phyloP scores from a whole-genome alignment of 2,113 vertebrate species.

The Antidorcas marsupialis region DNA sequence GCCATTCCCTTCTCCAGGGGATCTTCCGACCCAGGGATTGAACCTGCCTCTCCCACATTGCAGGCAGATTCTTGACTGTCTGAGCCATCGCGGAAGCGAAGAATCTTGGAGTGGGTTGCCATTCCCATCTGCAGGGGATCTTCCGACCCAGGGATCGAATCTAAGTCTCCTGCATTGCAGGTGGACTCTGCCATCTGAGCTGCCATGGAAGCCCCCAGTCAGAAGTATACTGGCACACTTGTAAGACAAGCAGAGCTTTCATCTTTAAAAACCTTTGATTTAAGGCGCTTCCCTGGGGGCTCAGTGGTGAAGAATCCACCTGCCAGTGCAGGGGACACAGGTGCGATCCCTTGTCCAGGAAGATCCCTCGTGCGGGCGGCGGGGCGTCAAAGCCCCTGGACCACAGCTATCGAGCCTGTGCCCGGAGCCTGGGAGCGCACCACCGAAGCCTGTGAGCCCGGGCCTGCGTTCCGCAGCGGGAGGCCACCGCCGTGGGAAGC shows the following conservation, averaged over 20 bases:
- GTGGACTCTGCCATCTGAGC: not conserved
- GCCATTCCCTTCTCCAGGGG: not conserved
- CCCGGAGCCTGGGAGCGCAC: not conserved
- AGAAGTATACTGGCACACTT: not conserved
- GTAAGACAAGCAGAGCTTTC: not conserved
- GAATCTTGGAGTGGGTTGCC: not conserved
- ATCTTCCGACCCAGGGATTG: not conserved
- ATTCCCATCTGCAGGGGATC: not conserved
- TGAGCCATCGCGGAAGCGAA: not conserved
- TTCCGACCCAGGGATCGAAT: not conserved
- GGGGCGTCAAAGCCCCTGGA: not conserved
- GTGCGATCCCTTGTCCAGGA: not conserved
- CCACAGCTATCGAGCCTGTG: rapidly evolving
- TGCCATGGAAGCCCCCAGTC: not conserved
- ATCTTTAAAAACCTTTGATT: not conserved
- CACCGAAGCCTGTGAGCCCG: not conserved
- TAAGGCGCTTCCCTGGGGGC: not conserved
- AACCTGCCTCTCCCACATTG: not conserved
- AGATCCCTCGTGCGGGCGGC: rapidly evolving
- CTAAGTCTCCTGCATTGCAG: not conserved
- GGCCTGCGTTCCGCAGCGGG: not conserved
- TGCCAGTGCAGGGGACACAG: not conserved
- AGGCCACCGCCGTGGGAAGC: not conserved
- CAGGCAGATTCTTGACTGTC: not conserved
- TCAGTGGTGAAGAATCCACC: not conserved